Percentiles rank a stretch among this genome's conserved stretches.
phyloP scores from a whole-genome alignment of 2,113 vertebrate species.

The Labeo rohita region DNA sequence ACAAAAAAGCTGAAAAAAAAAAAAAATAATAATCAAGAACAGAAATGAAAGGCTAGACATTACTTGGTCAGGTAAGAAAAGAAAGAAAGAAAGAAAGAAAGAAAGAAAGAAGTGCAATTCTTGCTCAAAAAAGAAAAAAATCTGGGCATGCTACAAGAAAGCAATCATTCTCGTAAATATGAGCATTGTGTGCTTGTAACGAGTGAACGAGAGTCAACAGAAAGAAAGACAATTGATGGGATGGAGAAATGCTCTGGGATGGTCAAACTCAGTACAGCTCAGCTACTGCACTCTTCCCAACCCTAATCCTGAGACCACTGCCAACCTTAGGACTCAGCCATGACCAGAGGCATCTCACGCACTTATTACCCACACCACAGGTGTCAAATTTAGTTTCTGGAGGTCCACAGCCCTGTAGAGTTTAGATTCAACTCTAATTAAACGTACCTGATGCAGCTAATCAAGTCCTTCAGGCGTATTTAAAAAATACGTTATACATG shows the following conservation, averaged over 20 bases:
- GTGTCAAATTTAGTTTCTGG: too few relatives aligned
- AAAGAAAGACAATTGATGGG: not conserved
- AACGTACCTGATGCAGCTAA: too few relatives aligned
- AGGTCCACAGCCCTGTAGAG: too few relatives aligned
- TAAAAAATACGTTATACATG: too few relatives aligned
- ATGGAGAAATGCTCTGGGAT: not conserved
- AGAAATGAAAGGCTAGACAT: not conserved
- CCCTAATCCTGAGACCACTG: not conserved
- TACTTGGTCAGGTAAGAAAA: not conserved
- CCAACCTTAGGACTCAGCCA: not conserved
- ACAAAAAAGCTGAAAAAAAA: not conserved
- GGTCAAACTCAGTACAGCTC: not conserved
- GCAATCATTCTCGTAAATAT: not conserved
- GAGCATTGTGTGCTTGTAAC: not conserved
- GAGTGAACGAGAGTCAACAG: not conserved
- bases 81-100: too few relatives aligned
- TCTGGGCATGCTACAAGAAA: not conserved
- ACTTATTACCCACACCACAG: not conserved
- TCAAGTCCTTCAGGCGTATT: too few relatives aligned
- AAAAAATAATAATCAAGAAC: not conserved
- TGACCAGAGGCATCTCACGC: not conserved
- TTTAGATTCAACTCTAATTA: too few relatives aligned
- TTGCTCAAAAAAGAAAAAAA: not conserved
- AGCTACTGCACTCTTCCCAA: not conserved
- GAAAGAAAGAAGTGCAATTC: not conserved